These are phyloP conservation scores for Hoplodrina blanda DNA, from an alignment of 2,888 invertebrate genomes.

Conservation along the genomic window DNA sequence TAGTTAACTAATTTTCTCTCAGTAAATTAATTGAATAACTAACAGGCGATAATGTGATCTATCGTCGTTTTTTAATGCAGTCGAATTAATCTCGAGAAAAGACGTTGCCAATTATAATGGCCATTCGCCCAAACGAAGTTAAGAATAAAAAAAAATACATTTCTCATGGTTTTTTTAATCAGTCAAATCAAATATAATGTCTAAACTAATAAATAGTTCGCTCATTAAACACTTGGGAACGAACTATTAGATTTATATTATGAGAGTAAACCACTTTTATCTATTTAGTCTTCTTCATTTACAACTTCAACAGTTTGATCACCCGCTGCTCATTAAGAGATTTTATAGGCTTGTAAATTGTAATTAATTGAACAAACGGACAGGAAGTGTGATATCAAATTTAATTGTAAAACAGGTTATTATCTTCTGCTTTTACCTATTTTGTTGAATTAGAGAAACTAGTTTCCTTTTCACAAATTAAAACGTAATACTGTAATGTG, in stretches of 20 bases:
- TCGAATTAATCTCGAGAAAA: slow-evolving; percentile 1
- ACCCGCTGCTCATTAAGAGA: slow-evolving; percentile 47
- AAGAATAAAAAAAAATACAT: slow-evolving; percentile 3
- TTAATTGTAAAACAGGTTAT: slow-evolving; percentile 41
- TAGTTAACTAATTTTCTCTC: slow-evolving; percentile 30
- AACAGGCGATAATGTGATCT: slow-evolving; percentile 12
- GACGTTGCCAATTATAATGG: neutral
- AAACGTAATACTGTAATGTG: neutral
- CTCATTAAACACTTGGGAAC: slow-evolving; percentile 18
- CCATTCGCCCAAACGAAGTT: slow-evolving; percentile 15
- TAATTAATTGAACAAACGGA: slow-evolving; percentile 49
- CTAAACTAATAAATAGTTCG: slow-evolving; percentile 8
- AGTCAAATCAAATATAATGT: slow-evolving; percentile 10
- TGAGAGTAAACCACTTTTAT: slow-evolving; percentile 39
- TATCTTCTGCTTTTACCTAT: slow-evolving; percentile 40
- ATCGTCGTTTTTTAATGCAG: slow-evolving; percentile 19
- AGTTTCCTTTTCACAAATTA: slow-evolving; percentile 27
- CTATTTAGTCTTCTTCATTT: slow-evolving; percentile 43
- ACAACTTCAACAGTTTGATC: slow-evolving; percentile 37
- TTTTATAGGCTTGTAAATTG: slow-evolving; percentile 61
- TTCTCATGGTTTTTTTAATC: slow-evolving; percentile 12
- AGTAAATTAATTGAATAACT: slow-evolving; percentile 13
- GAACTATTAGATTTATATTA: slow-evolving; percentile 38
- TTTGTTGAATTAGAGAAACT: slow-evolving; percentile 31
- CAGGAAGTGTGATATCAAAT: slow-evolving; percentile 43